Percentiles rank a stretch among this genome's conserved stretches.
Evolutionary conservation across 1,140 invertebrate species (phyloP).

Genomic region (Aphaenogaster ashmeadi): DNA sequence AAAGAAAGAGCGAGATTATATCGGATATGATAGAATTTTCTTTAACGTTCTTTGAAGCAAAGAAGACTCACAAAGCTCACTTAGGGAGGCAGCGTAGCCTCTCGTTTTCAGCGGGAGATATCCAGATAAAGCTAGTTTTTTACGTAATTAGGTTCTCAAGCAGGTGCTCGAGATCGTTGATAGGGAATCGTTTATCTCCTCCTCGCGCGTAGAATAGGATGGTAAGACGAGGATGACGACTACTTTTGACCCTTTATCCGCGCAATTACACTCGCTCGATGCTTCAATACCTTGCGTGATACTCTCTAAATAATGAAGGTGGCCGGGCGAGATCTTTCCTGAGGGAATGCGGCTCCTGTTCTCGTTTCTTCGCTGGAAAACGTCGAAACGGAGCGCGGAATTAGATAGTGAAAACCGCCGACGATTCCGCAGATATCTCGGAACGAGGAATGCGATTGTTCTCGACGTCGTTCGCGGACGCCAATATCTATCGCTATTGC

Average conservation of each 20-base stretch:
- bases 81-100: background rate
- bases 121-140: constrained; percentile 53
- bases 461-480: background rate
- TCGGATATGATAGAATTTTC: constrained; percentile 18
- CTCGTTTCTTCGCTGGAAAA: background rate
- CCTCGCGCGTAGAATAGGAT: constrained; percentile 24
- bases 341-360: constrained; percentile 28
- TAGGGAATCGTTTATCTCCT: constrained; percentile 12
- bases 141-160: constrained; percentile 58
- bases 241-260: constrained; percentile 52
- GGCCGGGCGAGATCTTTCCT: constrained; percentile 53
- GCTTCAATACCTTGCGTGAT: constrained; percentile 13
- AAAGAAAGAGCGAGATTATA: constrained; percentile 11
- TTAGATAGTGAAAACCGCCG: constrained; percentile 56
- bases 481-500: constrained; percentile 43
- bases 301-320: constrained; percentile 57
- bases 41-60: background rate
- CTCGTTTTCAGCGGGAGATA: constrained; percentile 15
- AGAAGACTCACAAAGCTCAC: background rate
- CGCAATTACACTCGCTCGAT: constrained; percentile 52
- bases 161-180: constrained; percentile 41
- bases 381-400: constrained; percentile 33
- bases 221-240: constrained; percentile 44
- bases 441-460: constrained; percentile 55
- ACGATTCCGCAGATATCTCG: constrained; percentile 43